Conservation (phyloP, 1,140 invertebrate species). For the Heliconius hewitsoni region DNA sequence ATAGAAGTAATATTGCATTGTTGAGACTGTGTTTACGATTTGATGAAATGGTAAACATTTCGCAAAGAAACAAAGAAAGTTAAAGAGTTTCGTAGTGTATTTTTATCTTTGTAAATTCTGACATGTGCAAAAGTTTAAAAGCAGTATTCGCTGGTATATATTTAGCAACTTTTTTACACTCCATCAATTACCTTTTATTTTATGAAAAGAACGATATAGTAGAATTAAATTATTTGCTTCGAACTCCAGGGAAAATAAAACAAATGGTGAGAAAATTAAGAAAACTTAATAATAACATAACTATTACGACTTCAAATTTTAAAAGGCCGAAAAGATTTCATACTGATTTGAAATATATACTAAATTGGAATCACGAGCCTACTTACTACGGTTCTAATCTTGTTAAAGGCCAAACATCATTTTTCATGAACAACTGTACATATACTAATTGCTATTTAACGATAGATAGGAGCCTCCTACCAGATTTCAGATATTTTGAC, state of each 20-base stretch:
- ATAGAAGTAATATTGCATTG: neutral
- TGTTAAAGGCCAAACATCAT: conserved; percentile 50
- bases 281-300: conserved; percentile 36
- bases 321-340: conserved; percentile 45
- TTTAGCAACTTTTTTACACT: conserved; percentile 47
- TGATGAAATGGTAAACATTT: neutral
- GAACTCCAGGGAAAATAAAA: conserved; percentile 34
- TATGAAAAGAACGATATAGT: conserved; percentile 42
- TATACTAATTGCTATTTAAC: conserved; percentile 60
- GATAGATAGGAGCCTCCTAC: conserved; percentile 47
- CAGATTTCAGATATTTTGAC: conserved; percentile 55
- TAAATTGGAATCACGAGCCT: conserved; percentile 56
- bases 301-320: conserved; percentile 30
- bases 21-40: conserved; percentile 21
- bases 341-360: conserved; percentile 59
- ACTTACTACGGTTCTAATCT: conserved; percentile 39
- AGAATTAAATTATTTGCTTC: conserved; percentile 52
- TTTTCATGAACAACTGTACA: conserved; percentile 54
- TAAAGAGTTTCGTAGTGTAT: neutral
- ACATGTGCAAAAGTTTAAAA: conserved; percentile 54
- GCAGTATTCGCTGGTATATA: conserved; percentile 46
- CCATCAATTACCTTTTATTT: conserved; percentile 42
- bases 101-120: conserved; percentile 19
- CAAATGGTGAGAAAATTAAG: conserved; percentile 42
- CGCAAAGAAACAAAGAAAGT: conserved; percentile 29